Conservation (phyloP, 2,888 invertebrate species). For the Agrenia bidenticulata region DNA sequence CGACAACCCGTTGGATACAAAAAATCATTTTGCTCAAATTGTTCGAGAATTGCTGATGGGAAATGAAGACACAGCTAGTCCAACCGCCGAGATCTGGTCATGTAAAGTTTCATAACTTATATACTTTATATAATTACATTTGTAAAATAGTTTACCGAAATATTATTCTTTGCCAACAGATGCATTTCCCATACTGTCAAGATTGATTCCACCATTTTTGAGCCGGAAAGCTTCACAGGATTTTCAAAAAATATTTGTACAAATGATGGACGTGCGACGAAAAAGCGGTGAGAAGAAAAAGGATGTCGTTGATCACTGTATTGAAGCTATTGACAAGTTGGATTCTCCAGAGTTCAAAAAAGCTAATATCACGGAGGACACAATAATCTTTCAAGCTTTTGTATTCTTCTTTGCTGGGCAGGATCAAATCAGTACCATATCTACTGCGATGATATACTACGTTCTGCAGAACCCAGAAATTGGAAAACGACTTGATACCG, state of each 20-base stretch:
- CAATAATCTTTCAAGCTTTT: slow-evolving; percentile 39
- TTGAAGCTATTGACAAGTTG: slow-evolving; percentile 29
- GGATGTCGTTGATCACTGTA: slow-evolving; percentile 32
- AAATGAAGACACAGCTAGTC: not conserved
- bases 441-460: slow-evolving; percentile 33
- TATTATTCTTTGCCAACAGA: too few species aligned
- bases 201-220: slow-evolving; percentile 17
- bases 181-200: slow-evolving; percentile 29
- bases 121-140: too few species aligned
- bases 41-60: slow-evolving; percentile 12
- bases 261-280: slow-evolving; percentile 28
- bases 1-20: not conserved
- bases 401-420: slow-evolving; percentile 46
- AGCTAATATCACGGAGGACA: slow-evolving; percentile 36
- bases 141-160: too few species aligned
- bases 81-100: not conserved
- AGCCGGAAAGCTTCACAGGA: slow-evolving; percentile 17
- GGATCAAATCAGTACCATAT: slow-evolving; percentile 42
- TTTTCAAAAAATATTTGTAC: slow-evolving; percentile 26
- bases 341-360: slow-evolving; percentile 41
- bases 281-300: slow-evolving; percentile 23
- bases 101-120: slow-evolving; percentile 11
- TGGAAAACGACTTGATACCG: slow-evolving; percentile 33
- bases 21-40: slow-evolving; percentile 32
- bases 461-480: slow-evolving; percentile 36